Evolutionary conservation across 2,888 invertebrate species (phyloP), one percentile per base, ranked within the genome.

Genomic region (Tinea trinotella): DNA sequence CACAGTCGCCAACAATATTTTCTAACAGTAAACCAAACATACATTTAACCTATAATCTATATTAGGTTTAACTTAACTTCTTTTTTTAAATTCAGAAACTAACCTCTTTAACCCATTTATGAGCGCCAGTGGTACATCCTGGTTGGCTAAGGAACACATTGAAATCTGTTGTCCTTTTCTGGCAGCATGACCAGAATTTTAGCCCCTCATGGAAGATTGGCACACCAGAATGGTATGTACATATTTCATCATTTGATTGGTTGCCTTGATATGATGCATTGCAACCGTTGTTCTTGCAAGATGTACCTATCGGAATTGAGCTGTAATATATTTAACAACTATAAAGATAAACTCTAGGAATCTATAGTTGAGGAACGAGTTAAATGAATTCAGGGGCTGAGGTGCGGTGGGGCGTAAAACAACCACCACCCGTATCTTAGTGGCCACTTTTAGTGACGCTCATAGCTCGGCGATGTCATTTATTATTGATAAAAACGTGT

Each of bases 181-280:
- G 91, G 69, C 99, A 99, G 70, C 99, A 99, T 0, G 97, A 93
- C 98, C 98, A 99, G 76, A 91, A 99, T 73, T 99, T 99, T 71
- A 98, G 84, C 0, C 98, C 98, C 84, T 99, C 98, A 65, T 99
- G 98, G 74, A 99, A 99, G 52, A 99, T 89, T 0, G 98, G 96
- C 35, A 88, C 88, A 0, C 98, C 98, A 0, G 96, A 92, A 81
- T 99, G 98, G 76, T 93, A 87, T 49, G 87, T 83, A 70, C 98
- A 98, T 52, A 85, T 71, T 13, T 85, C 83, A 2, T 83, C 68
- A 62, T 93, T 88, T 10, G 89, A 88, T 52, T 89, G 73, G 1
- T 90, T 87, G 4, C 92, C 92, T 60, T 89, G 87, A 67, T 93
- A 97, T 0, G 88, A 82, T 59, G 70, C 74, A 57, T 87, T 90